Percentiles rank a stretch among this genome's conserved stretches.
Conservation (phyloP, 2,888 invertebrate species). For the Dione juno region DNA sequence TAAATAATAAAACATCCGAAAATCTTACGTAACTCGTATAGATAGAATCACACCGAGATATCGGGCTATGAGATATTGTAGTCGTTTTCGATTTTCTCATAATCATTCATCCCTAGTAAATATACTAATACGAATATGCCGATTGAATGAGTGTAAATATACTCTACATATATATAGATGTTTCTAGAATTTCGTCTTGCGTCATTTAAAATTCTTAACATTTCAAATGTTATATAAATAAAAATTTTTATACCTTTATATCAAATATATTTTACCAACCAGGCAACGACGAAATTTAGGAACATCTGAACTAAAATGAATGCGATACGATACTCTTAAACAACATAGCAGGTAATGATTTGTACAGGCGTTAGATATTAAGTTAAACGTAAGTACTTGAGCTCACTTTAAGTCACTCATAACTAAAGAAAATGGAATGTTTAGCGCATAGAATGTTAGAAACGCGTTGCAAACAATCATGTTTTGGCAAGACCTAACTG, state of each 20-base stretch:
- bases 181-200: constrained; percentile 15
- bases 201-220: not conserved
- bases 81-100: constrained; percentile 13
- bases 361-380: constrained; percentile 58
- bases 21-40: not conserved
- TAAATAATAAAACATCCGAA: not conserved
- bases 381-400: constrained; percentile 72
- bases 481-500: constrained; percentile 56
- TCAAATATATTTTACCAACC: constrained; percentile 28
- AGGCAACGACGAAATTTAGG: constrained; percentile 10
- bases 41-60: not conserved
- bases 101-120: constrained; percentile 18
- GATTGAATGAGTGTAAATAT: constrained; percentile 27
- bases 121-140: constrained; percentile 26
- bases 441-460: constrained; percentile 61
- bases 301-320: constrained; percentile 35
- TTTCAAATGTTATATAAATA: constrained; percentile 17
- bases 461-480: constrained; percentile 36
- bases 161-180: constrained; percentile 22
- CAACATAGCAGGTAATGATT: constrained; percentile 53
- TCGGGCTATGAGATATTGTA: not conserved
- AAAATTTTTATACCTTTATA: not conserved
- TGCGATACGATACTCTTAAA: constrained; percentile 43
- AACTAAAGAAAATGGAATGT: constrained; percentile 74
- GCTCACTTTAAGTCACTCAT: constrained; percentile 82